Conservation (phyloP, 1,140 invertebrate genomes). For the Akabosia matsudoensis region DNA sequence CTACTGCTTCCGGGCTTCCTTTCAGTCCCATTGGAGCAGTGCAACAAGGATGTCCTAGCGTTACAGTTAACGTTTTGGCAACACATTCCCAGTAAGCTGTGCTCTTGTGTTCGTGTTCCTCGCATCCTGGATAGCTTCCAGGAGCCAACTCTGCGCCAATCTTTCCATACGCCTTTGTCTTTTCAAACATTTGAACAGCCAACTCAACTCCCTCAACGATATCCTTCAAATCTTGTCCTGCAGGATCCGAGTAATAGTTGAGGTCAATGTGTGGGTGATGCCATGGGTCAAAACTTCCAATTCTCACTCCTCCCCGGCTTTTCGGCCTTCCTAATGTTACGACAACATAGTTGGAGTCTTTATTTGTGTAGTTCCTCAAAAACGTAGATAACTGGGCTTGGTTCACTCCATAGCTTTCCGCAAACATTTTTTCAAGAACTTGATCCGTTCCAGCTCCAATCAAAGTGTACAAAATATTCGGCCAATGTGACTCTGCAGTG, state of each 20-base stretch:
- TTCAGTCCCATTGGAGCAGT: constrained; percentile 3
- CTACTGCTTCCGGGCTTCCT: background rate
- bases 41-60: background rate
- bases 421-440: background rate
- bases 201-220: constrained; percentile 3
- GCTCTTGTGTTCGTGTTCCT: background rate
- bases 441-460: constrained; percentile 1
- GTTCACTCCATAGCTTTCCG: background rate
- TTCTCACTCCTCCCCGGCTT: constrained; percentile 13
- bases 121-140: constrained; percentile 23
- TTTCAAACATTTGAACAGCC: background rate
- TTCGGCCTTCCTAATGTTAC: background rate
- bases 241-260: background rate
- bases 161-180: background rate
- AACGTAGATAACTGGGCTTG: background rate
- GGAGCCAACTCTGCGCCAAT: background rate
- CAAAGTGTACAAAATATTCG: constrained; percentile 6
- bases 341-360: constrained; percentile 16
- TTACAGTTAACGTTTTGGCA: background rate
- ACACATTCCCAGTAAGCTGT: constrained; percentile 28
- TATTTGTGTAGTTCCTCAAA: background rate
- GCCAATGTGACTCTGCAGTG: background rate
- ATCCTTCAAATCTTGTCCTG: background rate
- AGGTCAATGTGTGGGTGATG: background rate
- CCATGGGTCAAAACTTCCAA: constrained; percentile 8